phyloP scores from a whole-genome alignment of 2,797 vertebrate genomes.

The Thalassophryne amazonica region DNA sequence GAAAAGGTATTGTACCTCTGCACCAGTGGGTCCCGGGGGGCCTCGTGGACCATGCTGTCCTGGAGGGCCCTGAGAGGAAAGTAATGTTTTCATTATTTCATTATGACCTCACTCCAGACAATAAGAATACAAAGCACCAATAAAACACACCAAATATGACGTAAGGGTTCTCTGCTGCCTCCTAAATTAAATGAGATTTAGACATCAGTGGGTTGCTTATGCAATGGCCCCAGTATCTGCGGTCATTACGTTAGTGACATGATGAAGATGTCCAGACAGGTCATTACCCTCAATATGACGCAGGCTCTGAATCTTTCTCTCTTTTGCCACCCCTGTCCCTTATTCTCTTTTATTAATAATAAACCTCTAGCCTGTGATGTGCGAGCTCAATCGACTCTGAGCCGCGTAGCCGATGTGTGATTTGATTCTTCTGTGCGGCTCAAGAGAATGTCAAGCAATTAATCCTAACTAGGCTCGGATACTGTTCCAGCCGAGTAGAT shows the following conservation, averaged over 20 bases:
- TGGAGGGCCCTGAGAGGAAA: constrained; percentile 84
- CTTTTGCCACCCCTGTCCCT: constrained; percentile 17
- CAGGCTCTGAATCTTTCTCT: constrained; percentile 32
- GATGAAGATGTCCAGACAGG: constrained; percentile 69
- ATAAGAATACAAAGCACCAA: not conserved
- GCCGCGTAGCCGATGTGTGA: constrained; percentile 39
- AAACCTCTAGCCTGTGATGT: constrained; percentile 51
- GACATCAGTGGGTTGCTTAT: constrained; percentile 40
- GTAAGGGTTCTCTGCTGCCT: not conserved
- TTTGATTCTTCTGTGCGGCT: constrained; percentile 55
- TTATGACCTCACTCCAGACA: constrained; percentile 4
- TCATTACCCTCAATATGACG: constrained; percentile 69
- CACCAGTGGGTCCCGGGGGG: constrained; percentile 82
- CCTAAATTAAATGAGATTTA: constrained; percentile 34
- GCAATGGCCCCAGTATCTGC: constrained; percentile 38
- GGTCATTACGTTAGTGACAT: constrained; percentile 60
- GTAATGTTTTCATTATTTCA: constrained; percentile 18
- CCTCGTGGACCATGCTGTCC: constrained; percentile 88
- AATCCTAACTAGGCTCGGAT: constrained; percentile 60
- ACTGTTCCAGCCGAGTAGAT: constrained; percentile 58
- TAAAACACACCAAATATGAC: constrained; percentile 24
- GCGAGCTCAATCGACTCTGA: constrained; percentile 46
- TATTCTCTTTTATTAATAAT: constrained; percentile 55
- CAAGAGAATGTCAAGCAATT: constrained; percentile 62
- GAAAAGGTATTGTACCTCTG: constrained; percentile 77